phyloP scores from a whole-genome alignment of 2,113 vertebrate species.

The Sardina pilchardus region DNA sequence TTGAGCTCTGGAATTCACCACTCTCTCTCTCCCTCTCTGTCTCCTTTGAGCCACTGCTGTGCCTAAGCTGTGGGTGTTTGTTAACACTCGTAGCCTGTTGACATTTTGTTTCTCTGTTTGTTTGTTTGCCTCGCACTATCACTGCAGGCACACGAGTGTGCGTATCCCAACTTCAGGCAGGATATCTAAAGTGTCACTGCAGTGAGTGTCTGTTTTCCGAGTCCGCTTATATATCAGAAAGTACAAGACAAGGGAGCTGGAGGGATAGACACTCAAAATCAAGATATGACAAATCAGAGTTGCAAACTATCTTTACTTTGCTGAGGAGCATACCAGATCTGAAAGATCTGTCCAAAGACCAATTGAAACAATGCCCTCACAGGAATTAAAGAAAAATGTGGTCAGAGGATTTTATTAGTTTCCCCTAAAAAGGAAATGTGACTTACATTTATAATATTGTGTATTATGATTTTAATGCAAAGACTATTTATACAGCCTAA shows the following conservation, averaged over 20 bases:
- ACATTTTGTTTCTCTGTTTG: constrained; percentile 35
- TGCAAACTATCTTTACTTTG: neutral
- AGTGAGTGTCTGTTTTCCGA: neutral
- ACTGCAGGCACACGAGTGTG: neutral
- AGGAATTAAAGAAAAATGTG: neutral
- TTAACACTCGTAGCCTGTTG: neutral
- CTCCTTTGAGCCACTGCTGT: neutral
- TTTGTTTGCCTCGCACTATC: neutral
- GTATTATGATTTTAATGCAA: constrained; percentile 53
- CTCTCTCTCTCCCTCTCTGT: neutral
- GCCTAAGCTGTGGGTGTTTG: neutral
- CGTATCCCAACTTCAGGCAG: neutral
- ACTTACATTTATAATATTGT: constrained; percentile 37
- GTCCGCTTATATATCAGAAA: neutral
- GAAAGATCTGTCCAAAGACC: neutral
- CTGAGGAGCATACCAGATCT: neutral
- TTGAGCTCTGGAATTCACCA: neutral
- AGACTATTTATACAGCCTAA: constrained; percentile 70
- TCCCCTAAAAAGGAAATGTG: constrained; percentile 30
- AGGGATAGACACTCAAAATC: neutral
- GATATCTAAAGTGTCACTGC: neutral
- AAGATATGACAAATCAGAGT: neutral
- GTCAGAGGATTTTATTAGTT: constrained; percentile 34
- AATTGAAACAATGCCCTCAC: neutral
- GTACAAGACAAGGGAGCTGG: neutral